phyloP scores from a whole-genome alignment of 2,888 invertebrate genomes.

The Pristionchus exspectatus region DNA sequence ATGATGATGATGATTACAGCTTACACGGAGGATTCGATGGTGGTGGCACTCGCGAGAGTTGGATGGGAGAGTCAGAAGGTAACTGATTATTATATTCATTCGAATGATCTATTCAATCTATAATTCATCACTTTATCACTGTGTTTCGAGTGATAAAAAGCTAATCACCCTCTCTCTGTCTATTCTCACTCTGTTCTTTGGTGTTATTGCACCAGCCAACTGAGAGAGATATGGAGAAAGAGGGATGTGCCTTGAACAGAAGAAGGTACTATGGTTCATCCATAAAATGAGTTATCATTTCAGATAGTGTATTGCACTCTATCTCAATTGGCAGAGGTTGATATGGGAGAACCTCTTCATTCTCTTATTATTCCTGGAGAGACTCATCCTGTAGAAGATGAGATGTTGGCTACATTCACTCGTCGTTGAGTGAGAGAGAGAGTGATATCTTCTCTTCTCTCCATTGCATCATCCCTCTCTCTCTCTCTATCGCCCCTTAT shows the following conservation, averaged over 20 bases:
- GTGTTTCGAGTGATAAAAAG: not conserved
- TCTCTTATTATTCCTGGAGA: constrained; percentile 90
- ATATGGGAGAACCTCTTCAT: constrained; percentile 92
- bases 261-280: not conserved
- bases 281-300: constrained; percentile 87
- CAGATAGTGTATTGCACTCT: constrained; percentile 85
- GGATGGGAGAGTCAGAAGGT: constrained; percentile 88
- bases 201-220: constrained; percentile 14
- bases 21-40: constrained; percentile 83
- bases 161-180: not conserved
- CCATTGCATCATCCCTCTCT: not conserved
- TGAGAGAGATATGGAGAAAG: not conserved
- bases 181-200: constrained; percentile 10
- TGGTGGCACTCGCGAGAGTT: constrained; percentile 92
- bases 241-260: not conserved
- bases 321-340: constrained; percentile 85
- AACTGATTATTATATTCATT: not conserved
- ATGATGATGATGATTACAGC: constrained; percentile 73
- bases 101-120: not conserved
- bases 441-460: constrained; percentile 4
- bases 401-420: constrained; percentile 84
- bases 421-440: not conserved
- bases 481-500: constrained; percentile 21
- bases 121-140: not conserved
- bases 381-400: constrained; percentile 92